These are phyloP conservation scores for Meteorus colon DNA, from an alignment of 2,888 invertebrate species.

Conservation along the genomic window DNA sequence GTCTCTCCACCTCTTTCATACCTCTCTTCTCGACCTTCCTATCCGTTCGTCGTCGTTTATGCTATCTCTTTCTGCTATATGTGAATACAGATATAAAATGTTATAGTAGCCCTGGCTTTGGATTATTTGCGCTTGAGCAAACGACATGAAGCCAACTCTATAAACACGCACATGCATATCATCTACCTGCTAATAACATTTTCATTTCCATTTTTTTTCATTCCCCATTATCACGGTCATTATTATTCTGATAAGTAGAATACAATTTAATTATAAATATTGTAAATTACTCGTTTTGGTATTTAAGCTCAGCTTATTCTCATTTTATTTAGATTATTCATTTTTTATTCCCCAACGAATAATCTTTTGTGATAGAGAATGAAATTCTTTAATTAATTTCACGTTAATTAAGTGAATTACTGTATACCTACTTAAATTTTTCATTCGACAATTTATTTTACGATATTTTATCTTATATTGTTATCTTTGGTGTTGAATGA, in stretches of 20 bases:
- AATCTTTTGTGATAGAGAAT: not conserved
- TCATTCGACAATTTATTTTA: not conserved
- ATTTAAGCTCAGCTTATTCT: not conserved
- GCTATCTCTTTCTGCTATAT: not conserved
- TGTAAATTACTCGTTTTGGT: not conserved
- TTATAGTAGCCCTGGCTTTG: constrained; percentile 13
- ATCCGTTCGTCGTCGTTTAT: constrained; percentile 17
- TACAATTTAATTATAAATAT: not conserved
- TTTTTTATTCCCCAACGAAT: not conserved
- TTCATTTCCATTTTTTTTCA: not conserved
- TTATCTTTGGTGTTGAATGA: too few species aligned
- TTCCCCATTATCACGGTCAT: not conserved
- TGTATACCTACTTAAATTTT: not conserved
- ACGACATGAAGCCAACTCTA: constrained; percentile 6
- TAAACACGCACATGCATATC: not conserved
- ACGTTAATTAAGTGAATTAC: not conserved
- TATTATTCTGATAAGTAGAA: not conserved
- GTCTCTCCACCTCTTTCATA: constrained; percentile 35
- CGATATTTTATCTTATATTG: not conserved
- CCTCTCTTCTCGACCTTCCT: constrained; percentile 15
- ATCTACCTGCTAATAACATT: not conserved
- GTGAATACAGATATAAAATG: not conserved
- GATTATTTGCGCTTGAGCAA: constrained; percentile 18
- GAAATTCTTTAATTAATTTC: constrained; percentile 3
- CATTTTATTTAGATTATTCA: not conserved